Conservation (phyloP, 2,888 invertebrate species). For the Dysmachus trigonus region DNA sequence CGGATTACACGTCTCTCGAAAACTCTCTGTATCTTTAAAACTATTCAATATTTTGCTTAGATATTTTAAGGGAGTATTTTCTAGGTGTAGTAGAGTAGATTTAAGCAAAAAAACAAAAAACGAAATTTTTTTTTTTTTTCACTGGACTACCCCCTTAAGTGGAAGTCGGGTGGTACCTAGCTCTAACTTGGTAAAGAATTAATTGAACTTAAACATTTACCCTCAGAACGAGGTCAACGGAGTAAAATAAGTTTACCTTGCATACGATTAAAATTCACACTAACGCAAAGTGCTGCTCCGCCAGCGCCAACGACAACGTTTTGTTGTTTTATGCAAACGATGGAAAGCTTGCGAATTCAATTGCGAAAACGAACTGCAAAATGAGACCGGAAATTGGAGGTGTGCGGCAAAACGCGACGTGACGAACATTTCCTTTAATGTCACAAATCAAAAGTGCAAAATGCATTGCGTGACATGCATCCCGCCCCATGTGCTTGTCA, state of each 20-base stretch:
- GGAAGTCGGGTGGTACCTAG: no score
- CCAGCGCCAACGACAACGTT: neutral
- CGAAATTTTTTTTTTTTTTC: no score
- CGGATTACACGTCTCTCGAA: no score
- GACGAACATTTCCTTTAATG: conserved; percentile 64
- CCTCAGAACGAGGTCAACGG: neutral
- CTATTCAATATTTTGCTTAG: no score
- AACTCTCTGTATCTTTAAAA: no score
- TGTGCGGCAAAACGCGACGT: conserved; percentile 57
- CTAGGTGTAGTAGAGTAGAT: no score
- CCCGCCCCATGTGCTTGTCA: conserved; percentile 15
- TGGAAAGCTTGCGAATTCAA: neutral
- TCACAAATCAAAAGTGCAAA: conserved; percentile 40
- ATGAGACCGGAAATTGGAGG: conserved; percentile 62
- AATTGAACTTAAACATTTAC: neutral
- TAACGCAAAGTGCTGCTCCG: neutral
- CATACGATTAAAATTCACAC: neutral
- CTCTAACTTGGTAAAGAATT: neutral
- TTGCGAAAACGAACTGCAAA: conserved; percentile 5
- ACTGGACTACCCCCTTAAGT: no score
- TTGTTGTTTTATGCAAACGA: neutral
- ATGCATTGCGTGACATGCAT: conserved; percentile 32
- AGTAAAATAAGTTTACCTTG: neutral
- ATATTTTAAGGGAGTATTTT: no score
- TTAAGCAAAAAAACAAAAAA: no score